Percentiles rank a stretch among this genome's conserved stretches.
Evolutionary conservation across 2,113 vertebrate species (phyloP).

Genomic region (Aix galericulata): DNA sequence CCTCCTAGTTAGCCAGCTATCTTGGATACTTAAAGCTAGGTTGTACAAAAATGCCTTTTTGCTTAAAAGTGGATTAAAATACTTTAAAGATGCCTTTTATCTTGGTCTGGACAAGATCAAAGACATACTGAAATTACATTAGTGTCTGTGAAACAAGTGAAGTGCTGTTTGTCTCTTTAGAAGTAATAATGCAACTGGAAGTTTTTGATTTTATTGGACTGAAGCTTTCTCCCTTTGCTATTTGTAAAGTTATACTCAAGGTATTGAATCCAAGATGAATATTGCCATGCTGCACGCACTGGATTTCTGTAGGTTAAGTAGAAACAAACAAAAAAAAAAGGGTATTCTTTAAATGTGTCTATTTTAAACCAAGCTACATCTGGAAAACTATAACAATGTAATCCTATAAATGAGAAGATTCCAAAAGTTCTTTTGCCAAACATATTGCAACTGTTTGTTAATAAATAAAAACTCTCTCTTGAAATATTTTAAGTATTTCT

Average conservation of each 20-base stretch:
- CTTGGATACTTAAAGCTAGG: neutral
- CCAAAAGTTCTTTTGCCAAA: too few species aligned
- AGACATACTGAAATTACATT: neutral
- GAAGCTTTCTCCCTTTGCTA: neutral
- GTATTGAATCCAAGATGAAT: neutral
- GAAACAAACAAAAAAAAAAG: neutral
- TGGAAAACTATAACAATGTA: neutral
- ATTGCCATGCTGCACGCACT: neutral
- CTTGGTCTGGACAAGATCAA: slow-evolving; percentile 11
- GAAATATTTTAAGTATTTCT: neutral
- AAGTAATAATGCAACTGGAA: neutral
- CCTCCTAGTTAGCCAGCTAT: neutral
- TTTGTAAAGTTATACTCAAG: neutral
- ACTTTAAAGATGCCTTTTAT: neutral
- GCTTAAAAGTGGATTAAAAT: slow-evolving; percentile 8
- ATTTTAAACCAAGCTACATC: neutral
- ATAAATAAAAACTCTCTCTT: neutral
- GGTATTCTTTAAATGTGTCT: neutral
- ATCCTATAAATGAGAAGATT: neutral
- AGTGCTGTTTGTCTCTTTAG: neutral
- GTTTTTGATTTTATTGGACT: neutral
- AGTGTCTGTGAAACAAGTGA: neutral
- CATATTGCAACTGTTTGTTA: neutral
- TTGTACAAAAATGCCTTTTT: neutral
- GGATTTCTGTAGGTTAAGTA: neutral